Percentiles rank a stretch among this genome's conserved stretches.
Evolutionary conservation across 2,113 vertebrate species (phyloP).

Genomic region (Antechinus stuartii): DNA sequence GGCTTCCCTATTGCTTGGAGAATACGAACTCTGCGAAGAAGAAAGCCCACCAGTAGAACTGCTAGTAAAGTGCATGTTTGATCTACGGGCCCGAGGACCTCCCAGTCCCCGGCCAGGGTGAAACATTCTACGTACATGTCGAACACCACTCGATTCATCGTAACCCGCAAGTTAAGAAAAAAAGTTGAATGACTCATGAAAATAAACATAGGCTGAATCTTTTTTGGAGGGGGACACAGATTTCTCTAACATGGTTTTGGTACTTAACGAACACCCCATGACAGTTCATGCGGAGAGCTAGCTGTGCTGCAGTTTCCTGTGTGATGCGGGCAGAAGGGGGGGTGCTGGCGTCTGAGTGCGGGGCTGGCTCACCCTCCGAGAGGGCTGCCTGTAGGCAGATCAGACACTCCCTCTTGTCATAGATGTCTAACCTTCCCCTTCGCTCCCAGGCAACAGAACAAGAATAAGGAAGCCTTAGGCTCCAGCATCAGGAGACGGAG

Average conservation of each 20-base stretch:
- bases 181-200: neutral
- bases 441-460: neutral
- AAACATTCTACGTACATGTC: constrained; percentile 99
- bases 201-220: neutral
- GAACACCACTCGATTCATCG: constrained; percentile 98
- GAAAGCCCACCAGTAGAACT: constrained; percentile 96
- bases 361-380: neutral
- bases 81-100: constrained; percentile 96
- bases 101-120: constrained; percentile 97
- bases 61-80: constrained; percentile 99
- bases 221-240: neutral
- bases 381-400: neutral
- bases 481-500: neutral
- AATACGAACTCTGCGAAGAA: constrained; percentile 98
- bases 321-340: neutral
- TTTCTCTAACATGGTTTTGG: neutral
- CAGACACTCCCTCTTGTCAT: too few relatives aligned
- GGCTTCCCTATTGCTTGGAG: constrained; percentile 99
- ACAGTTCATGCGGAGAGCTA: neutral
- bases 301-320: neutral
- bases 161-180: constrained; percentile 89
- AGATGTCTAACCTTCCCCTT: neutral
- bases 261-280: too few relatives aligned
- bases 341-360: neutral
- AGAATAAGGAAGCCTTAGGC: neutral